Conservation (phyloP, 2,888 invertebrate species). For the Eupithecia dodoneata region DNA sequence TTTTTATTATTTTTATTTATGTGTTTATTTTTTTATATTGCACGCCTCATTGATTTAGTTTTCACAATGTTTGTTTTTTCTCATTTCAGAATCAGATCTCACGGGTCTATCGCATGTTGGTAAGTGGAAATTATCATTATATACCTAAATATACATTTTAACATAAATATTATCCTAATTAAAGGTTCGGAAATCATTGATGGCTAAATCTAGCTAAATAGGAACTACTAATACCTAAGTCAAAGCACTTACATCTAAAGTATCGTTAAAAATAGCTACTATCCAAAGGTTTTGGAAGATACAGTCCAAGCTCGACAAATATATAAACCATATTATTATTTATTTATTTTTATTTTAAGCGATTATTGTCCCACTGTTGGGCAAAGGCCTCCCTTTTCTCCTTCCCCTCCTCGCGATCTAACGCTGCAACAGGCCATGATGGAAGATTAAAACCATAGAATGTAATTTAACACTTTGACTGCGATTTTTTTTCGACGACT, state of each 20-base stretch:
- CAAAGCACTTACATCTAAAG: not conserved
- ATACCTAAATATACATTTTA: not conserved
- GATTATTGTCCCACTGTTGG: no score
- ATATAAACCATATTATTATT: not conserved
- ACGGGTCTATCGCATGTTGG: constrained; percentile 86
- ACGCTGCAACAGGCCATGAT: no score
- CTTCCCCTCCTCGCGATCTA: no score
- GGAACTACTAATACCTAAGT: not conserved
- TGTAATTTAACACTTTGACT: no score
- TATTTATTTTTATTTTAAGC: no score
- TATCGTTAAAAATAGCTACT: not conserved
- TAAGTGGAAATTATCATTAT: constrained; percentile 69
- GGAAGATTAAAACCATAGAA: no score
- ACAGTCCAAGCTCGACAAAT: not conserved
- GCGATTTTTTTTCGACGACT: no score
- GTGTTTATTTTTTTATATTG: constrained; percentile 30
- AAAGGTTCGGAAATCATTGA: not conserved
- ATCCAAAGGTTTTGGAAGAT: not conserved
- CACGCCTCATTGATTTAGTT: constrained; percentile 51
- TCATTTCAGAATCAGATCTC: constrained; percentile 86
- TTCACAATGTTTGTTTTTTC: constrained; percentile 68
- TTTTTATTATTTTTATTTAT: constrained; percentile 35
- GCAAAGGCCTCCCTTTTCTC: no score
- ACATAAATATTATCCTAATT: not conserved
- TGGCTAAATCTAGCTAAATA: not conserved